Percentiles rank a stretch among this genome's conserved stretches.
Evolutionary conservation across 2,797 vertebrate species (phyloP).

Genomic region (Myotis planiceps): DNA sequence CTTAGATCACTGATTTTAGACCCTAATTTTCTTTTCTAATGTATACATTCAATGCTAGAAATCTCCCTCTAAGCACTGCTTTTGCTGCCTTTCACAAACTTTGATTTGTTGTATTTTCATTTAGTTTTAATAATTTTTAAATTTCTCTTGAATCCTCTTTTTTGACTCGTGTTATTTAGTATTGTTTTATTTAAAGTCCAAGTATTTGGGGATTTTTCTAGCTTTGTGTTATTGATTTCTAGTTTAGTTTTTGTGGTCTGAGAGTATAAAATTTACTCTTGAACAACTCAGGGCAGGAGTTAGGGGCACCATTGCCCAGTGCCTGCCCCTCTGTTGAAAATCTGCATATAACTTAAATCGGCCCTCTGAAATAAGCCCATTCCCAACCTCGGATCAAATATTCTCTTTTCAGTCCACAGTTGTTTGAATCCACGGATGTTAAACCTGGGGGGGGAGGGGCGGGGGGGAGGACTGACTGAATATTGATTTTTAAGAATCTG

Average conservation of each 20-base stretch:
- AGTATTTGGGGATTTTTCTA: background rate
- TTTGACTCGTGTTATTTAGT: background rate
- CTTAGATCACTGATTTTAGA: background rate
- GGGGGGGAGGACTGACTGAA: too few relatives aligned
- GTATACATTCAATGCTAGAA: background rate
- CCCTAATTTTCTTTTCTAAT: background rate
- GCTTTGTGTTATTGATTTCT: background rate
- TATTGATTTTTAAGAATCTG: background rate
- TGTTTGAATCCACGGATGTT: background rate
- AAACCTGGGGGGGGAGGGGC: background rate
- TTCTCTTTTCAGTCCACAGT: background rate
- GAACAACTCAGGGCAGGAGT: background rate
- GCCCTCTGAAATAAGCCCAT: background rate
- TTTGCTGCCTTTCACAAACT: background rate
- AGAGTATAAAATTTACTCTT: background rate
- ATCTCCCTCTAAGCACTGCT: background rate
- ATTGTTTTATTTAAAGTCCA: background rate
- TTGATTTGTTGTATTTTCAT: background rate
- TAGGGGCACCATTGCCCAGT: background rate
- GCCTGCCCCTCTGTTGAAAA: too few relatives aligned
- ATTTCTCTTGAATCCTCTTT: background rate
- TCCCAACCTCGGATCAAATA: background rate
- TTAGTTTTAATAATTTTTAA: conserved; percentile 1
- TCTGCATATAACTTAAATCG: background rate
- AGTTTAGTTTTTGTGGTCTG: background rate